A percentile compares a stretch with the other conserved stretches of the same genome.
phyloP scores from a whole-genome alignment of 2,797 vertebrate genomes.

The Anguilla megastoma region DNA sequence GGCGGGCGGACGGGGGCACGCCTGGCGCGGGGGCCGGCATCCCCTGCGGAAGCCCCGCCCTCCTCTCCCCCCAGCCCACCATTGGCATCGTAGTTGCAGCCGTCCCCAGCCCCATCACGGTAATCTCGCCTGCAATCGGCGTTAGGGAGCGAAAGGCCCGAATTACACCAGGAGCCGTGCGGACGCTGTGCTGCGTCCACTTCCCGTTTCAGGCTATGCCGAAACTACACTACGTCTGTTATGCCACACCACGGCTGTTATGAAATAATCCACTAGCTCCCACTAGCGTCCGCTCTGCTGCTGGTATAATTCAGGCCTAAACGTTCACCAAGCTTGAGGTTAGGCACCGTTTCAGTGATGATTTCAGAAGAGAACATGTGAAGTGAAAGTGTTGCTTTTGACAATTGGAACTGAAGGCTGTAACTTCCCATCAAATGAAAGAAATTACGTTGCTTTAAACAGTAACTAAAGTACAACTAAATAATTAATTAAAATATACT shows the following conservation, averaged over 20 bases:
- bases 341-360: neutral
- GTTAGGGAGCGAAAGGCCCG: neutral
- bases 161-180: neutral
- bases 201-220: neutral
- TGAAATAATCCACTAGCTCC: neutral
- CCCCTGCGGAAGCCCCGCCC: slow-evolving; percentile 81
- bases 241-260: neutral
- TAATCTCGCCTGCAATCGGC: slow-evolving; percentile 58
- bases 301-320: neutral
- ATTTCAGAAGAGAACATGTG: neutral
- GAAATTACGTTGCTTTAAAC: neutral
- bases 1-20: slow-evolving; percentile 74
- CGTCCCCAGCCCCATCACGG: slow-evolving; percentile 92
- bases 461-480: neutral
- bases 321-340: no score
- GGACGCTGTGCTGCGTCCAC: neutral
- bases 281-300: neutral
- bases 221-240: neutral
- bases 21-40: slow-evolving; percentile 67
- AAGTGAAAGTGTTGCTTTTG: neutral
- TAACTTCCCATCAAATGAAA: neutral
- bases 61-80: slow-evolving; percentile 88
- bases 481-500: neutral
- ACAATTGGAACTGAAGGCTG: neutral
- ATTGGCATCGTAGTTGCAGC: slow-evolving; percentile 92